These are phyloP conservation scores for Acanthurus lineatus DNA, from an alignment of 2,797 vertebrate genomes.

Conservation along the genomic window DNA sequence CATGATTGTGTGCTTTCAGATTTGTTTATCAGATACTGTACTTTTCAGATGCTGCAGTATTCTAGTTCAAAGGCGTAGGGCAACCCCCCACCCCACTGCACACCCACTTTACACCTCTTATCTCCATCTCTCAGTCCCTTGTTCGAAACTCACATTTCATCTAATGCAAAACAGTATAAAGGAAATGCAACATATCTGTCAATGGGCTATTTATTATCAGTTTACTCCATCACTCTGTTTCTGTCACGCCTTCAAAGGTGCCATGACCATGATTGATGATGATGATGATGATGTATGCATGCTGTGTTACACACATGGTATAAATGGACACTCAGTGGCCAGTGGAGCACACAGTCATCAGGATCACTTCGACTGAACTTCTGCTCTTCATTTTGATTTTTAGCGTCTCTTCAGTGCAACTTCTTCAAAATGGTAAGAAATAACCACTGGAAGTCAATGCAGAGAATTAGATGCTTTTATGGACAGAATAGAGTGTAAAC, in stretches of 20 bases:
- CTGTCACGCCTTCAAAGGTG: conserved; percentile 13
- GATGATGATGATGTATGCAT: conserved; percentile 24
- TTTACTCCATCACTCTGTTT: conserved; percentile 24
- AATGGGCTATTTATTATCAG: conserved; percentile 12
- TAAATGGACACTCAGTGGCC: conserved; percentile 18
- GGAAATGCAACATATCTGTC: conserved; percentile 59
- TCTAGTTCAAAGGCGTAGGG: conserved; percentile 29
- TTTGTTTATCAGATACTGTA: conserved; percentile 2
- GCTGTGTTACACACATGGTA: conserved; percentile 48
- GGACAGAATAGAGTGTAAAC: neutral
- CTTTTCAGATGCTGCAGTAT: neutral
- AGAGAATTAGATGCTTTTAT: neutral
- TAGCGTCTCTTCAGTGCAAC: conserved; percentile 7
- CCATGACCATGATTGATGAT: neutral
- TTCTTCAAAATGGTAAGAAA: conserved; percentile 70
- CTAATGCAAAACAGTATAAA: conserved; percentile 61
- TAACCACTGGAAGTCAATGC: neutral
- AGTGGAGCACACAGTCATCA: conserved; percentile 22
- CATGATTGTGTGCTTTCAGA: neutral
- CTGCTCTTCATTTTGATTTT: conserved; percentile 16
- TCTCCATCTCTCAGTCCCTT: conserved; percentile 18
- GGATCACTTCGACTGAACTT: conserved; percentile 24
- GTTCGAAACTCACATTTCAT: conserved; percentile 56
- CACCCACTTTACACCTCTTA: conserved; percentile 49
- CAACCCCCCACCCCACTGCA: conserved; percentile 54